Evolutionary conservation across 2,888 invertebrate species (phyloP).

Genomic region (Drosophila paucipuncta): DNA sequence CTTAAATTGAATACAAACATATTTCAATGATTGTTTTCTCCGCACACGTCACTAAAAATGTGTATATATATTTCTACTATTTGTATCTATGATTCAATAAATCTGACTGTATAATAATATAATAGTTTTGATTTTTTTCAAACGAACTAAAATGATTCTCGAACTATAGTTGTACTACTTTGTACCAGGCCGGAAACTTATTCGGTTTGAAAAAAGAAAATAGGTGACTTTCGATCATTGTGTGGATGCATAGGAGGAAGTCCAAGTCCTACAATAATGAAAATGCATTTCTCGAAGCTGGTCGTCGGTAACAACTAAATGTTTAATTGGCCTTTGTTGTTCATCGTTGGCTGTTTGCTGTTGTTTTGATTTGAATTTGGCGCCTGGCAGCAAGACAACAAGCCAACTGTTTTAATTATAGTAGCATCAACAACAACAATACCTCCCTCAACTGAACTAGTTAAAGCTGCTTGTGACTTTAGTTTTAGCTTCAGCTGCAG

Average conservation of each 20-base stretch:
- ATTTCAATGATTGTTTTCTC: not conserved
- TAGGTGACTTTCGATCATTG: not conserved
- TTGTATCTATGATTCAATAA: not conserved
- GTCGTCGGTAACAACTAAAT: constrained; percentile 27
- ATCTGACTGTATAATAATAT: too few relatives aligned
- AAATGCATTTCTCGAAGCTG: constrained; percentile 6
- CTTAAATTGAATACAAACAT: not conserved
- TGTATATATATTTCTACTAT: not conserved
- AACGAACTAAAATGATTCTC: not conserved
- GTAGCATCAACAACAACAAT: constrained; percentile 18
- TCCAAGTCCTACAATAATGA: not conserved
- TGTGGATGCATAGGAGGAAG: not conserved
- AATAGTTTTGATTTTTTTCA: not conserved
- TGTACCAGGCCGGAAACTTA: not conserved
- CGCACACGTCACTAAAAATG: not conserved
- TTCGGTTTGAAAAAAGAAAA: not conserved
- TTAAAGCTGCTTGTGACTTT: constrained; percentile 36
- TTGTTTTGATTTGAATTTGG: constrained; percentile 23
- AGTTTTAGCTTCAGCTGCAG: constrained; percentile 1
- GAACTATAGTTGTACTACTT: not conserved
- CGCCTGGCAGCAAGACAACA: constrained; percentile 12
- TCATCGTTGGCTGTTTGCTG: constrained; percentile 1
- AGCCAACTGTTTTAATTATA: constrained; percentile 53
- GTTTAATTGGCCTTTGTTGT: constrained; percentile 43
- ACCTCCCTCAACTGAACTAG: constrained; percentile 44